Base-by-base conservation (phyloP, 2,888 invertebrate genomes). In the Pherbina coryleti region DNA sequence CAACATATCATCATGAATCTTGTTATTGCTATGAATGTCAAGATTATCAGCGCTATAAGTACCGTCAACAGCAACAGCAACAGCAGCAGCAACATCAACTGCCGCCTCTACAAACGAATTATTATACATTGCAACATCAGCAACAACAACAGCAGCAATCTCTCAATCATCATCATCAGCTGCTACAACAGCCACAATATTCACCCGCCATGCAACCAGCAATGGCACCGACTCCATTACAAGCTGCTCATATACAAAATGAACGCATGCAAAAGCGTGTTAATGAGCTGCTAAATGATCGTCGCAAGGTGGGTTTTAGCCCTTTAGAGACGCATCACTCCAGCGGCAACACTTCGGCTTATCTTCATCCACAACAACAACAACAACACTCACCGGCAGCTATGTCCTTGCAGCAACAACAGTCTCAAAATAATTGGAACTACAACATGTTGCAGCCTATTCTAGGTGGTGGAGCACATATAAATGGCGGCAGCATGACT, bases 1-100 rank as follows among this genome's bases (percentile, higher is more conserved):
- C 79, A 28, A 82, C 80, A 8, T 81, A 81, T 53, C 89, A 90
- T 78, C 89, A 89, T 75, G 90, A 90, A 31, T 86, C 87, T 28
- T 90, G 90, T 80, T 90, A 86, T 78, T 90, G 90, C 76, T 90
- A 88, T 76, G 90, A 90, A 49, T 90, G 90, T 77, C 89, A 89
- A 81, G 88, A 89, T 64, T 86, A 85, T 82, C 84, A 84, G 51
- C 83, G 81, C 79, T 87, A 84, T 78, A 83, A 81, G 60, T 70
- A 81, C 71, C 77, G 82, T 44, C 81, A 84, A 55, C 81, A 80
- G 72, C 67, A 78, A 14, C 81, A 81, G 49, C 75, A 77, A 11
- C 72, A 44, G 49, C 34, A 86, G 8, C 84, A 83, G 44, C 83
- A 82, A 67, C 82, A 77, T 34, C 78, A 77, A 49, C 53, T 77